phyloP scores from a whole-genome alignment of 1,140 invertebrate genomes.

The Drosophila rhopaloa region DNA sequence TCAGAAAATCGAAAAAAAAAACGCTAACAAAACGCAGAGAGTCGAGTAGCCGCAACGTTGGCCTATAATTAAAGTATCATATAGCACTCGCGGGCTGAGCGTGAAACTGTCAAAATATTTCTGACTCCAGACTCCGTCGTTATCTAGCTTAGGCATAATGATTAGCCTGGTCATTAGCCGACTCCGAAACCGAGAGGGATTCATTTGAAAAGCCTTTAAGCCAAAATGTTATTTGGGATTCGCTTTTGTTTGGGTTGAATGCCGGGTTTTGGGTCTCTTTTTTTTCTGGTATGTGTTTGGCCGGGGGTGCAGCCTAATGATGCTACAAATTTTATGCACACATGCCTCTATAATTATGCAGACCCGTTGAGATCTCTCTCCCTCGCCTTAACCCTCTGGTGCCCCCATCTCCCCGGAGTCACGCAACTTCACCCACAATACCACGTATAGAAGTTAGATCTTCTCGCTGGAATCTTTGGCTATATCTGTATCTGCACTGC shows the following conservation, averaged over 20 bases:
- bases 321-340: conserved; percentile 80
- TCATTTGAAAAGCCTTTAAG: conserved; percentile 82
- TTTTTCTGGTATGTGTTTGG: conserved; percentile 50
- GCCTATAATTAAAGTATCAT: conserved; percentile 82
- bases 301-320: conserved; percentile 81
- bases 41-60: conserved; percentile 24
- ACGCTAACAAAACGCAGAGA: conserved; percentile 28
- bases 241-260: conserved; percentile 43
- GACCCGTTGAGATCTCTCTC: conserved; percentile 40
- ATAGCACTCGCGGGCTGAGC: conserved; percentile 78
- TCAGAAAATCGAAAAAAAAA: conserved; percentile 7
- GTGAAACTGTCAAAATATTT: conserved; percentile 83
- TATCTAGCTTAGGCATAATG: conserved; percentile 78
- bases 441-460: conserved; percentile 4
- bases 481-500: conserved; percentile 58
- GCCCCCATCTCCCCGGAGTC: conserved; percentile 24
- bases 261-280: conserved; percentile 19
- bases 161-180: conserved; percentile 79
- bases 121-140: conserved; percentile 56
- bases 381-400: background rate
- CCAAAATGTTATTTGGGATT: conserved; percentile 69
- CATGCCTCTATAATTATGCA: conserved; percentile 76
- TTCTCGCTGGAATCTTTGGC: conserved; percentile 15
- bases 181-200: conserved; percentile 54
- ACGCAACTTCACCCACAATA: conserved; percentile 44